Base-by-base conservation (phyloP, 2,888 invertebrate genomes). In the Cerceris ruficornis region DNA sequence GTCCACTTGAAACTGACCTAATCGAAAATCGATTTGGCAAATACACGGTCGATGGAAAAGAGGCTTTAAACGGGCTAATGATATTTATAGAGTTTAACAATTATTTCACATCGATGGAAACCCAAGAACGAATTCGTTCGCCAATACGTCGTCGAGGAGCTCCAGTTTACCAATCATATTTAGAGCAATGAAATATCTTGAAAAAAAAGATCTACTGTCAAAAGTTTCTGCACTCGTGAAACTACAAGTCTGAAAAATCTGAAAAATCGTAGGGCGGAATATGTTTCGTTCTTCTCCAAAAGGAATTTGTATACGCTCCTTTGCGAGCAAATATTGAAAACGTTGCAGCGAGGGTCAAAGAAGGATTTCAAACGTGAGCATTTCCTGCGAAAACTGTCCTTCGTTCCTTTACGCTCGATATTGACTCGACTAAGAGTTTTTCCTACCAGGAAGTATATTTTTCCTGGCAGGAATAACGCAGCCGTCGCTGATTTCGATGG, bases 391-490 rank as follows among this genome's bases (percentile, higher is more conserved):
- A 11, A 11, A 46, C 8, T 46, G 46, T 46, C 8, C 11, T 11
- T 46, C 46, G 46, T 11, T 28, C 6, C 11, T 46, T 8, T 46
- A 46, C 11, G 46, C 5, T 55, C 13, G 17, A 68, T 58, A 59
- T 59, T 17, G 52, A n/a, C 2, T 59, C 15, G 39, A 52, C 28
- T 41, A 15, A 55, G 46, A n/a, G n/a, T 41, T 57, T 62, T 49
- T 46, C 14, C 54, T 7, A 41, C 14, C n/a, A 13, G 17, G 11
- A 57, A 54, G 13, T 61, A 39, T 41, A 15, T 41, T 57, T 62
- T 49, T 46, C 14, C 54, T 7, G 41, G 17, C n/a, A 13, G n/a
- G 13, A 61, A 28, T 39, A 55, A 42, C 42, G 49, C n/a, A 46
- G 13, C 46, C 15, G 39, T 4, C 15, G 14, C 41, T 39, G 14